phyloP scores from a whole-genome alignment of 2,888 invertebrate genomes.

The Ptychoptera albimana region DNA sequence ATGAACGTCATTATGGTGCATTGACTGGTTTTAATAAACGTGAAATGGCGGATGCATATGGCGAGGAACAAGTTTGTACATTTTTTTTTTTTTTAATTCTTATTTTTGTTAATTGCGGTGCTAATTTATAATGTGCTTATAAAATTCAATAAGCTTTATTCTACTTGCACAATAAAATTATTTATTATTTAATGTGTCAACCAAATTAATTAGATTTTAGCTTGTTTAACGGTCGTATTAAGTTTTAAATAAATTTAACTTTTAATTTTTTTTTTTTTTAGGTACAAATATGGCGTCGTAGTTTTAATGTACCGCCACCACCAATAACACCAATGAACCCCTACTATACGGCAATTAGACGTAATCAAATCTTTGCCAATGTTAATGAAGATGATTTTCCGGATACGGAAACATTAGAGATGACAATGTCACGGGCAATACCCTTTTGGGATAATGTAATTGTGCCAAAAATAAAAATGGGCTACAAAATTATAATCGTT shows the following conservation, averaged over 20 bases:
- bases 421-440: conserved; percentile 67
- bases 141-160: neutral
- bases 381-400: conserved; percentile 67
- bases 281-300: conserved; percentile 76
- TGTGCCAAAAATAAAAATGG: conserved; percentile 55
- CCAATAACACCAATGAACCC: conserved; percentile 64
- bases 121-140: neutral
- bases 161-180: no score
- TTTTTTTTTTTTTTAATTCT: neutral
- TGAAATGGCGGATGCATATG: conserved; percentile 76
- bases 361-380: conserved; percentile 57
- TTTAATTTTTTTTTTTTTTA: conserved; percentile 15
- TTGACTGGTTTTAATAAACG: conserved; percentile 79
- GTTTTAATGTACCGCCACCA: conserved; percentile 73
- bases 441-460: conserved; percentile 84
- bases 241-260: no score
- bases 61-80: conserved; percentile 54
- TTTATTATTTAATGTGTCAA: neutral
- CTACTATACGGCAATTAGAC: conserved; percentile 61
- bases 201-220: neutral
- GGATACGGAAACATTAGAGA: conserved; percentile 67
- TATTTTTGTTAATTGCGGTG: neutral
- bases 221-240: no score
- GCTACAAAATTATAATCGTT: conserved; percentile 68
- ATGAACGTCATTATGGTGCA: conserved; percentile 79